Conservation (phyloP, 1,140 invertebrate species). For the Drosophila pseudoananassae region DNA sequence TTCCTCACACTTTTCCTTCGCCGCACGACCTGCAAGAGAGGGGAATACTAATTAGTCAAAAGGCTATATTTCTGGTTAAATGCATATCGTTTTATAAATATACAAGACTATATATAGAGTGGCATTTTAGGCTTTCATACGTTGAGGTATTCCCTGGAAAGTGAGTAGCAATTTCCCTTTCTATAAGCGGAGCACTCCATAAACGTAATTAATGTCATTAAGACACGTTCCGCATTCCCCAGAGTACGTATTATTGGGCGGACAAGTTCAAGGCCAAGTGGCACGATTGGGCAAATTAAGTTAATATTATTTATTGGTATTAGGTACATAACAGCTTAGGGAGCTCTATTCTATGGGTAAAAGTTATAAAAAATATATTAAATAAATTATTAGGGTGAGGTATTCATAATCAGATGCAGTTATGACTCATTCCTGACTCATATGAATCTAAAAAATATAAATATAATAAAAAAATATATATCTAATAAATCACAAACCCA, state of each 20-base stretch:
- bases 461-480: too few relatives aligned
- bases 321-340: background rate
- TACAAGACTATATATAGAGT: background rate
- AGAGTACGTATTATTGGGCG: slow-evolving; percentile 21
- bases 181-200: slow-evolving; percentile 8
- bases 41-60: slow-evolving; percentile 10
- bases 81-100: background rate
- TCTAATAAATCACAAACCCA: too few relatives aligned
- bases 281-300: slow-evolving; percentile 11
- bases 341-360: background rate
- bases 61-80: background rate
- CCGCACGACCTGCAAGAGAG: slow-evolving; percentile 31
- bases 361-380: too few relatives aligned
- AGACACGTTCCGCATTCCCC: slow-evolving; percentile 37
- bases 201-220: slow-evolving; percentile 33
- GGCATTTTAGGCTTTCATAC: slow-evolving; percentile 13
- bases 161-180: slow-evolving; percentile 34
- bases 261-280: slow-evolving; percentile 54
- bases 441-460: too few relatives aligned
- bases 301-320: slow-evolving; percentile 1
- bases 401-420: too few relatives aligned
- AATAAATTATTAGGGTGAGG: background rate
- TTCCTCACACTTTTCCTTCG: slow-evolving; percentile 17
- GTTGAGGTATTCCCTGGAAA: slow-evolving; percentile 29
- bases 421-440: too few relatives aligned